phyloP scores from a whole-genome alignment of 2,113 vertebrate genomes.

The Sylvietta virens region DNA sequence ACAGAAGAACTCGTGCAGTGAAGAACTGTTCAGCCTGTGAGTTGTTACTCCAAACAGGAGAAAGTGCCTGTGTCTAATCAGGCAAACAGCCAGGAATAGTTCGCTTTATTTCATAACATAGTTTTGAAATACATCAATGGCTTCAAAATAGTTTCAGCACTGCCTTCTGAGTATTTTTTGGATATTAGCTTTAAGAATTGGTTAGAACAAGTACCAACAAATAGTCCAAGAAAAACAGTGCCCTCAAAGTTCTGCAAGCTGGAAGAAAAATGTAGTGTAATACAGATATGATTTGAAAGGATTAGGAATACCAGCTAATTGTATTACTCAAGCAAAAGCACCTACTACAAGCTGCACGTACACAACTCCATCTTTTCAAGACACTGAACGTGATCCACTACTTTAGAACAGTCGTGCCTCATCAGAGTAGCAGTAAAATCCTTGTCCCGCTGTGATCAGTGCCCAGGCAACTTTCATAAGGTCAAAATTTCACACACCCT shows the following conservation, averaged over 20 bases:
- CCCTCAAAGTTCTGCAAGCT: background rate
- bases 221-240: background rate
- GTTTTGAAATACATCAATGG: background rate
- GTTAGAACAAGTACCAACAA: background rate
- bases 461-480: background rate
- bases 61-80: background rate
- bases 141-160: background rate
- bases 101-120: background rate
- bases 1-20: rapidly evolving
- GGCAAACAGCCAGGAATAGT: background rate
- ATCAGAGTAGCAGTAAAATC: background rate
- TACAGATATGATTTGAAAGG: background rate
- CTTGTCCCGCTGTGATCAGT: background rate
- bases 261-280: background rate
- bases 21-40: background rate
- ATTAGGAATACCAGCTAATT: background rate
- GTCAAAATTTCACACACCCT: background rate
- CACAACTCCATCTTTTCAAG: background rate
- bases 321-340: background rate
- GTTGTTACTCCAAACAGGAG: background rate
- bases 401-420: background rate
- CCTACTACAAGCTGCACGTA: background rate
- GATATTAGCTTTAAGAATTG: background rate
- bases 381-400: background rate
- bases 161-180: background rate